A percentile compares a stretch with the other conserved stretches of the same genome.
Evolutionary conservation across 1,140 invertebrate species (phyloP).

Genomic region (Lepidurus apus): DNA sequence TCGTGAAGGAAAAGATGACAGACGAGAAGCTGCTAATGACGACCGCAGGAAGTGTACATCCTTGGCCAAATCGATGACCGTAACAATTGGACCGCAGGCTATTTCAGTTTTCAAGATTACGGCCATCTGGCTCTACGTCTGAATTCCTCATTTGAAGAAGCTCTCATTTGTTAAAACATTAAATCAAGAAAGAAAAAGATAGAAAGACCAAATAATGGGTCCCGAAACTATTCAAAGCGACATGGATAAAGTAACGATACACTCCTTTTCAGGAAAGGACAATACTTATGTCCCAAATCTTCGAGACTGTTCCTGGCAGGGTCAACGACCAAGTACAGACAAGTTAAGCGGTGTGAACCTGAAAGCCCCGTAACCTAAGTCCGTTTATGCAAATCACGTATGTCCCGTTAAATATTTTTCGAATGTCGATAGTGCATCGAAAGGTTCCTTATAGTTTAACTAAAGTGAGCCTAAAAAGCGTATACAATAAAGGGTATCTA

Average conservation of each 20-base stretch:
- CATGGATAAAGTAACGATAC: no score
- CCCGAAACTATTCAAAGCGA: no score
- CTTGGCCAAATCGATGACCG: background rate
- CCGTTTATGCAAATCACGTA: background rate
- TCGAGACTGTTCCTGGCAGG: no score
- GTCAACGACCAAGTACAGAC: no score
- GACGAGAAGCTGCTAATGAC: background rate
- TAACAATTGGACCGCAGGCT: background rate
- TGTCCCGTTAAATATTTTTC: background rate
- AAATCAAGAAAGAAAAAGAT: no score
- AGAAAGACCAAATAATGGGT: no score
- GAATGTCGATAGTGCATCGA: background rate
- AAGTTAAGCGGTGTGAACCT: background rate
- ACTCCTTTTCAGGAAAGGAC: no score
- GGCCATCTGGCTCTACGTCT: background rate
- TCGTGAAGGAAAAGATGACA: background rate
- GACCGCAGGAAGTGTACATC: background rate
- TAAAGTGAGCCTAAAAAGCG: background rate
- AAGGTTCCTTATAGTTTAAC: background rate
- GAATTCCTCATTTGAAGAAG: no score
- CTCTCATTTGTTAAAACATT: no score
- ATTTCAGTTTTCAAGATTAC: background rate
- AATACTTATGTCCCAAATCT: no score
- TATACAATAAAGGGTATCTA: no score
- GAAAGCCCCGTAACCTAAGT: background rate